Conservation (phyloP, 2,888 invertebrate species). For the Aricia artaxerxes region DNA sequence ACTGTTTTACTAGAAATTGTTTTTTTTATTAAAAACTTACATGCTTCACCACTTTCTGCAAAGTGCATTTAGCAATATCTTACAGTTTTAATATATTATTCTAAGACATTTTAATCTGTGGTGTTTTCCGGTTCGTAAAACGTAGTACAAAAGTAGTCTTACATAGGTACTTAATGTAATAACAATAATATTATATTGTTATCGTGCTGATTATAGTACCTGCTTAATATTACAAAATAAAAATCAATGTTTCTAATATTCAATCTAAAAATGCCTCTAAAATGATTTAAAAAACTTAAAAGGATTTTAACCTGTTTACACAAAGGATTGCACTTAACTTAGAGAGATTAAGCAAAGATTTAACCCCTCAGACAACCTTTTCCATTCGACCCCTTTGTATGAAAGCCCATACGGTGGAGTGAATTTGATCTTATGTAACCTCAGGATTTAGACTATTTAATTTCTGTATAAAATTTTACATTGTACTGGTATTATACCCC, state of each 20-base stretch:
- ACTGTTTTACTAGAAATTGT: conserved; percentile 3
- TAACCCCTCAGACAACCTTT: conserved; percentile 6
- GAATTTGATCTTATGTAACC: conserved; percentile 15
- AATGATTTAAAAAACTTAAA: background rate
- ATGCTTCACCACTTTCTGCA: background rate
- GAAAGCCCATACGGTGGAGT: background rate
- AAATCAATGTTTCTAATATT: background rate
- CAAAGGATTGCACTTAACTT: conserved; percentile 10
- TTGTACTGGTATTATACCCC: background rate
- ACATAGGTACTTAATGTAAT: no score
- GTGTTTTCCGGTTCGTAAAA: background rate
- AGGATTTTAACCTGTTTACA: conserved; percentile 7
- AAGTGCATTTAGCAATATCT: background rate
- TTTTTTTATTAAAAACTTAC: background rate
- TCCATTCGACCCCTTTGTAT: conserved; percentile 7
- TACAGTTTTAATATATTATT: background rate
- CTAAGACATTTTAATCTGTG: background rate
- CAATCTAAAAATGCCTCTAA: background rate
- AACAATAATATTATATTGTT: no score
- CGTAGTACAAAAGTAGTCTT: background rate
- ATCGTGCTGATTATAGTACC: background rate
- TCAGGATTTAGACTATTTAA: background rate
- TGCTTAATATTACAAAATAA: background rate
- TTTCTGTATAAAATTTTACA: background rate
- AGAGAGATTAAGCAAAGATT: conserved; percentile 19